phyloP scores from a whole-genome alignment of 2,888 invertebrate genomes.

The Tenthredo distinguenda region DNA sequence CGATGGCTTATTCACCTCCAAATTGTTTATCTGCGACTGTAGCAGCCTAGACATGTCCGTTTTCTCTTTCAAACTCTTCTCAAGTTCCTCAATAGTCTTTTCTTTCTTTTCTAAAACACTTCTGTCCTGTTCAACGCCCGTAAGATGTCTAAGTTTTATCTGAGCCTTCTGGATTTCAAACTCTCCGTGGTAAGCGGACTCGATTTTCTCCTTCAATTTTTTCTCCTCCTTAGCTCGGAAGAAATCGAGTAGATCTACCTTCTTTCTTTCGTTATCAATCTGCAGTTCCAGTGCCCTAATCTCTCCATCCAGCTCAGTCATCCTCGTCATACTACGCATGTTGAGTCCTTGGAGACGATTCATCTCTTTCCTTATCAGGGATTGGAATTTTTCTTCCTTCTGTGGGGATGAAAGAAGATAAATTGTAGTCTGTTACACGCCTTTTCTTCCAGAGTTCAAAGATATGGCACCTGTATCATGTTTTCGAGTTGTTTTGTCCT shows the following conservation, averaged over 20 bases:
- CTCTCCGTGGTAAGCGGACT: slow-evolving; percentile 66
- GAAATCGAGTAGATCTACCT: slow-evolving; percentile 62
- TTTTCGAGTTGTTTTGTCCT: slow-evolving; percentile 82
- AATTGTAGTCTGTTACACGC: neutral
- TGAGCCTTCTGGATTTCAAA: slow-evolving; percentile 70
- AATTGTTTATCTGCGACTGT: slow-evolving; percentile 79
- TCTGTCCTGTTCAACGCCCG: slow-evolving; percentile 69
- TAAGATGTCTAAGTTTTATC: slow-evolving; percentile 67
- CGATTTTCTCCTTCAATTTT: slow-evolving; percentile 65
- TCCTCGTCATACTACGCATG: slow-evolving; percentile 60
- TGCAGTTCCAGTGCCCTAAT: slow-evolving; percentile 65
- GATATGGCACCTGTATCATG: slow-evolving; percentile 78
- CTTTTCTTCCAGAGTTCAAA: neutral
- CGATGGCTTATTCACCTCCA: slow-evolving; percentile 76
- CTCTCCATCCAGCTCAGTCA: slow-evolving; percentile 67
- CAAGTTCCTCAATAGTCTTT: slow-evolving; percentile 78
- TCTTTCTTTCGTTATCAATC: slow-evolving; percentile 65
- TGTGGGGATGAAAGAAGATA: slow-evolving; percentile 51
- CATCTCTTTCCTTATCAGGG: slow-evolving; percentile 63
- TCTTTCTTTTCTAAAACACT: slow-evolving; percentile 76
- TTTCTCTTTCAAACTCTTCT: slow-evolving; percentile 76
- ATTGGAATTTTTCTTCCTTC: slow-evolving; percentile 72
- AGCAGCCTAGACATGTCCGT: slow-evolving; percentile 77
- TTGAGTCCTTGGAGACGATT: slow-evolving; percentile 67
- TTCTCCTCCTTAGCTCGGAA: slow-evolving; percentile 65